These are phyloP conservation scores for Bellardia bayeri DNA, from an alignment of 2,888 invertebrate genomes.

Conservation along the genomic window DNA sequence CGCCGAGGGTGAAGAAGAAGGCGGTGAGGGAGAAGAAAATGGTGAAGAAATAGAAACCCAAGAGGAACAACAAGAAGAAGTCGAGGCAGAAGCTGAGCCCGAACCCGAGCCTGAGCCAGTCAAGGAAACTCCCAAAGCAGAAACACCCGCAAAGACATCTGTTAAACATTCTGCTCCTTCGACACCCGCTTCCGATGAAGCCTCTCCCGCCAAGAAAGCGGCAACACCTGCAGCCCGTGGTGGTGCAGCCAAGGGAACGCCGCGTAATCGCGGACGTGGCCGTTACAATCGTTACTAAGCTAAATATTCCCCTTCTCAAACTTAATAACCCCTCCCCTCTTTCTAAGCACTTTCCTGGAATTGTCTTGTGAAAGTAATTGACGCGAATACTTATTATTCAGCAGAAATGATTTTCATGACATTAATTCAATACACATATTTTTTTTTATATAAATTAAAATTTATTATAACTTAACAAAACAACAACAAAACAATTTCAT, in stretches of 20 bases:
- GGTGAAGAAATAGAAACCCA: slow-evolving; percentile 80
- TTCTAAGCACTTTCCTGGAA: slow-evolving; percentile 39
- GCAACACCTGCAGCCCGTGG: slow-evolving; percentile 74
- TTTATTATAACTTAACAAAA: slow-evolving; percentile 47
- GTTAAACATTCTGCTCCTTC: slow-evolving; percentile 76
- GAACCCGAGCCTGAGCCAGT: slow-evolving; percentile 76
- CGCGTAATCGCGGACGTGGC: slow-evolving; percentile 83
- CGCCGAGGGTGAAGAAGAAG: slow-evolving; percentile 80
- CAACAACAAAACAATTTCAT: slow-evolving; percentile 23
- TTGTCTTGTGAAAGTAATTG: slow-evolving; percentile 65
- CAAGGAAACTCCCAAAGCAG: slow-evolving; percentile 74
- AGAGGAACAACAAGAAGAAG: slow-evolving; percentile 75
- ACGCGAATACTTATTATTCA: slow-evolving; percentile 73
- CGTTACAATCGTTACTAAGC: slow-evolving; percentile 83
- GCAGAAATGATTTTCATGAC: slow-evolving; percentile 71
- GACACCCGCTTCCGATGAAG: slow-evolving; percentile 80
- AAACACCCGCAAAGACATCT: slow-evolving; percentile 75
- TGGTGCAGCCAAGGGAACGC: slow-evolving; percentile 81
- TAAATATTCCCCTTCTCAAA: slow-evolving; percentile 1
- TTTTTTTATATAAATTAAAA: slow-evolving; percentile 60
- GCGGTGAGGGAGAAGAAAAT: slow-evolving; percentile 77
- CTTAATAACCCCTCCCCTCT: neutral
- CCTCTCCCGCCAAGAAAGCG: slow-evolving; percentile 83
- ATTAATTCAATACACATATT: slow-evolving; percentile 48
- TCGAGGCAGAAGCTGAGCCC: slow-evolving; percentile 75